Conservation (phyloP, 2,113 vertebrate species). For the Diphyllodes magnificus region DNA sequence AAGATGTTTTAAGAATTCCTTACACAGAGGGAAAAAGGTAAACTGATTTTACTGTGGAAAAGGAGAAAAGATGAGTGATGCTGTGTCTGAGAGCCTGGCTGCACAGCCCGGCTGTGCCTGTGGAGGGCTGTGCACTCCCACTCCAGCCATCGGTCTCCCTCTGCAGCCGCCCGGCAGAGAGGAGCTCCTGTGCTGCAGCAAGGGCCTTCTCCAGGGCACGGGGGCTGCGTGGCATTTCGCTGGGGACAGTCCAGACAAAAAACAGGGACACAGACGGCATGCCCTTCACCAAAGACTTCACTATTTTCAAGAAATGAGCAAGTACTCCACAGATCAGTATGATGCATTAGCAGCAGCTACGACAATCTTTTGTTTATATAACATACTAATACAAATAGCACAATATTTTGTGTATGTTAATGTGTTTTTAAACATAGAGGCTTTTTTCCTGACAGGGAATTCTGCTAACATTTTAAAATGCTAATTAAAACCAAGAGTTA, state of each 20-base stretch:
- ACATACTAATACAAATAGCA: not conserved
- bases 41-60: not conserved
- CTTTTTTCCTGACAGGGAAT: not conserved
- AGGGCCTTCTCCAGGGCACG: not conserved
- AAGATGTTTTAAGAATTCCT: not conserved
- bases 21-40: not conserved
- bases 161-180: accelerated
- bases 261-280: not conserved
- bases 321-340: not conserved
- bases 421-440: not conserved
- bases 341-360: not conserved
- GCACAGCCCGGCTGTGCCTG: accelerated
- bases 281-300: not conserved
- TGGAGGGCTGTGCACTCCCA: not conserved
- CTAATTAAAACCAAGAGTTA: not conserved
- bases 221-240: not conserved
- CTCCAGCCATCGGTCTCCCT: not conserved
- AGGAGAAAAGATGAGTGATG: not conserved
- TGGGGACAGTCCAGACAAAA: not conserved
- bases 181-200: not conserved
- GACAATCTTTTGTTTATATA: not conserved
- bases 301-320: not conserved
- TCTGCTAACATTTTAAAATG: not conserved
- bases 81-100: not conserved
- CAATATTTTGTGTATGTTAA: not conserved